Evolutionary conservation across 2,888 invertebrate genomes (phyloP), one percentile per base, ranked within the genome.

Genomic region (Tenthredo notha): DNA sequence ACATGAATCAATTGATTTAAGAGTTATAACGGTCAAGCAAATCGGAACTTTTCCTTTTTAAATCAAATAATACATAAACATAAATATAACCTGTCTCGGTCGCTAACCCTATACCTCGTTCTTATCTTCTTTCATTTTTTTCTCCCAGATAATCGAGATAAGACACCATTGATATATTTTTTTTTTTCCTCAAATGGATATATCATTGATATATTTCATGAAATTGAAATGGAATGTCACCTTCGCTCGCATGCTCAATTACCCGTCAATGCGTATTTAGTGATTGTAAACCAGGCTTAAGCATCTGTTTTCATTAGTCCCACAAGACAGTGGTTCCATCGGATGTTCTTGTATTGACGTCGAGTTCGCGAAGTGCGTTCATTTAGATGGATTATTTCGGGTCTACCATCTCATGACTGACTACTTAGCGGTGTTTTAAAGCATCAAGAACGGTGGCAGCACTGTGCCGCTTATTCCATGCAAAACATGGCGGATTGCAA

Each of bases 401-500:
- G 72, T 43, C 21, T 43, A n/a, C 72, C 43, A 43, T 74, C 72
- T 74, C 7, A 9, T 43, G n/a, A 43, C 43, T 40, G 10, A 18
- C 4, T 74, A 40, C 7, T 74, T 25, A 25, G 12, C 40, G 72
- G n/a, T 74, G 43, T 43, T 15, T 4, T 3, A 18, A 67, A 67
- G 67, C 67, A 67, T 67, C 67, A 74, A 43, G 40, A 74, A 74
- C 72, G 85, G 86, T 58, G 87, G 86, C 87, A 87, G 86, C 87
- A 87, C 86, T 25, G 40, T 75, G 70, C 77, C 40, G 75, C 86
- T 87, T 86, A 86, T 85, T 86, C 86, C 85, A 86, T 84, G 86
- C 84, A 90, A 85, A 89, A 89, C 87, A 92, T 92, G 92, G 92
- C 92, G 91, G 92, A 92, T 85, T 90, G 91, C 88, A 91, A 92